Percentiles rank a stretch among this genome's conserved stretches.
phyloP scores from a whole-genome alignment of 2,888 invertebrate genomes.

The Drosophila mimica region DNA sequence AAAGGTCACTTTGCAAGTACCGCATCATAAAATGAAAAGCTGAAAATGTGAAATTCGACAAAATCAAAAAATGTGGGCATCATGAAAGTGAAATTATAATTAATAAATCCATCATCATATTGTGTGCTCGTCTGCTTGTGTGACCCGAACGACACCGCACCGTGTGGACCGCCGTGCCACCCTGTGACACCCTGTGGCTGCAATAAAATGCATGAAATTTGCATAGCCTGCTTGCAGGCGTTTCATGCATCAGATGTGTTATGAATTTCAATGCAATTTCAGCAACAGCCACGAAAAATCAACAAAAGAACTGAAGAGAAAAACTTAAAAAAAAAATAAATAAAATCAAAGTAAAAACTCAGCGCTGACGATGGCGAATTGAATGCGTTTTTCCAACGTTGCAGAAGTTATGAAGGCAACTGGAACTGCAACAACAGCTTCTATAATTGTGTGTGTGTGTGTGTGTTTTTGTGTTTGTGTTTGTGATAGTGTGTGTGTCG shows the following conservation, averaged over 20 bases:
- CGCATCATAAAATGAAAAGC: neutral
- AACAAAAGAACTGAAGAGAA: slow-evolving; percentile 6
- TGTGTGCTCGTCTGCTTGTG: slow-evolving; percentile 3
- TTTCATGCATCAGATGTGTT: slow-evolving; percentile 79
- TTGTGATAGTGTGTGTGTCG: neutral
- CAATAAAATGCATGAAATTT: slow-evolving; percentile 69
- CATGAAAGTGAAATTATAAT: slow-evolving; percentile 54
- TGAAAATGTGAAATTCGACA: neutral
- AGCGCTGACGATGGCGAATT: slow-evolving; percentile 45
- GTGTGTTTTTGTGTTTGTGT: neutral
- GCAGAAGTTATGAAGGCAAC: slow-evolving; percentile 45
- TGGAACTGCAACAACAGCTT: slow-evolving; percentile 18
- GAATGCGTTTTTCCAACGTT: slow-evolving; percentile 54
- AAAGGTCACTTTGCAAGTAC: neutral
- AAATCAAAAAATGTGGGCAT: neutral
- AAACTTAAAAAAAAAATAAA: slow-evolving; percentile 9
- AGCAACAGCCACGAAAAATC: slow-evolving; percentile 19
- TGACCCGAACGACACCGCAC: neutral
- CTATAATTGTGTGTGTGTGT: slow-evolving; percentile 5
- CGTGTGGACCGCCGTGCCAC: slow-evolving; percentile 21
- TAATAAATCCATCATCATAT: slow-evolving; percentile 63
- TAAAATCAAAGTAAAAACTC: slow-evolving; percentile 15
- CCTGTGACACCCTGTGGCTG: slow-evolving; percentile 24
- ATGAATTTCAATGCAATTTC: slow-evolving; percentile 74
- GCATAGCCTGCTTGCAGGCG: slow-evolving; percentile 71